phyloP scores from a whole-genome alignment of 2,797 vertebrate species.

The Hippocampus kuda region DNA sequence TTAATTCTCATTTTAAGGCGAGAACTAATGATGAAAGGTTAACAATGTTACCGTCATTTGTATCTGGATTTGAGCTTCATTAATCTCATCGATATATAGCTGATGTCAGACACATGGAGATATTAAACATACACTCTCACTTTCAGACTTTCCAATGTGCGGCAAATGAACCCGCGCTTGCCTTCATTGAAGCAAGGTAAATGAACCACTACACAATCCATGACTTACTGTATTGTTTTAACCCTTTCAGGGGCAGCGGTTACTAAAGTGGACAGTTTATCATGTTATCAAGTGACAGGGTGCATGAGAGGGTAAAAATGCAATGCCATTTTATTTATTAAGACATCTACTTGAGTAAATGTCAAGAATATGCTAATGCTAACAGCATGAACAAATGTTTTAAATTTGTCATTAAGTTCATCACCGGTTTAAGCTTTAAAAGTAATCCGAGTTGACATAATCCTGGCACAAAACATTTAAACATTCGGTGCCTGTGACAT shows the following conservation, averaged over 20 bases:
- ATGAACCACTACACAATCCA: neutral
- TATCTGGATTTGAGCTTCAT: no score
- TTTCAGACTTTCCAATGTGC: no score
- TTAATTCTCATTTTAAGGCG: neutral
- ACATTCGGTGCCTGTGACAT: neutral
- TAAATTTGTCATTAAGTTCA: neutral
- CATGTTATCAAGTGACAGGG: no score
- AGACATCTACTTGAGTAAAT: neutral
- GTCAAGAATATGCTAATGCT: neutral
- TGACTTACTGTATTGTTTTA: neutral
- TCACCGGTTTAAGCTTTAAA: neutral
- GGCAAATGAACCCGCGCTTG: no score
- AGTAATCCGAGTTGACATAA: neutral
- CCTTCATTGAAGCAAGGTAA: no score
- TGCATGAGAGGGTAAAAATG: neutral
- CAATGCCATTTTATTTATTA: neutral
- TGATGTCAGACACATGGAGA: no score
- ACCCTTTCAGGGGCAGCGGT: no score
- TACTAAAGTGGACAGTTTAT: no score
- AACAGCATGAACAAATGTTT: neutral
- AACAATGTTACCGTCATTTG: no score
- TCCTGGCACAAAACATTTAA: neutral
- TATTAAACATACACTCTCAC: no score
- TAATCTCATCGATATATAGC: no score
- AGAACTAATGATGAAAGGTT: no score